Evolutionary conservation across 2,797 vertebrate genomes (phyloP).

Genomic region (Oreortyx pictus): DNA sequence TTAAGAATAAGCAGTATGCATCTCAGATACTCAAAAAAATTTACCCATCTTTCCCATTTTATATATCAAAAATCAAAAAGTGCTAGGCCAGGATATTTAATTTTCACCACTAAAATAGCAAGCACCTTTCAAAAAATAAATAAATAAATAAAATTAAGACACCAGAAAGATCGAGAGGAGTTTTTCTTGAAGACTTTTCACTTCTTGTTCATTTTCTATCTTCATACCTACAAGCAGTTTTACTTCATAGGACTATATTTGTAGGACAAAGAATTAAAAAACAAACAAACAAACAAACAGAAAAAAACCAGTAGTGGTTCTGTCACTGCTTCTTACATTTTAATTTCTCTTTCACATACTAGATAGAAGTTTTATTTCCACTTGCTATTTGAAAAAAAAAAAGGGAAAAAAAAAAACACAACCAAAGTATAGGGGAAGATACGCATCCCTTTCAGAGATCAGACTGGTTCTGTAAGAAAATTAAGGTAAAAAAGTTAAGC

Average conservation of each 20-base stretch:
- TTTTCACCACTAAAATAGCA: neutral
- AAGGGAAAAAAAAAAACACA: too few species aligned
- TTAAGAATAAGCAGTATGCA: neutral
- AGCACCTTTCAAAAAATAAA: neutral
- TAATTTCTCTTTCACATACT: too few species aligned
- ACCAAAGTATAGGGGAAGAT: neutral
- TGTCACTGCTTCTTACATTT: too few species aligned
- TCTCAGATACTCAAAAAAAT: neutral
- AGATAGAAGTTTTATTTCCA: too few species aligned
- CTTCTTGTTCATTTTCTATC: neutral
- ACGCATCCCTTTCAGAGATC: neutral
- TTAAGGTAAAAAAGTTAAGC: constrained; percentile 18
- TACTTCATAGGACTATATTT: neutral
- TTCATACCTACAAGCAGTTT: constrained; percentile 15
- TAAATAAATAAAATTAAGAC: neutral
- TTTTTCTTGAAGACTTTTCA: neutral
- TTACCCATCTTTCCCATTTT: neutral
- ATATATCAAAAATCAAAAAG: neutral
- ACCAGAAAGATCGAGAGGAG: neutral
- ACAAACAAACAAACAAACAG: too few species aligned
- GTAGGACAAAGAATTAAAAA: neutral
- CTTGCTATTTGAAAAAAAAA: too few species aligned
- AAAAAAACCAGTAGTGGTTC: too few species aligned
- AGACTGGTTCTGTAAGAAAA: constrained; percentile 21
- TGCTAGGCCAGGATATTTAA: neutral